Conservation (phyloP, 2,113 vertebrate species). For the Antidorcas marsupialis region DNA sequence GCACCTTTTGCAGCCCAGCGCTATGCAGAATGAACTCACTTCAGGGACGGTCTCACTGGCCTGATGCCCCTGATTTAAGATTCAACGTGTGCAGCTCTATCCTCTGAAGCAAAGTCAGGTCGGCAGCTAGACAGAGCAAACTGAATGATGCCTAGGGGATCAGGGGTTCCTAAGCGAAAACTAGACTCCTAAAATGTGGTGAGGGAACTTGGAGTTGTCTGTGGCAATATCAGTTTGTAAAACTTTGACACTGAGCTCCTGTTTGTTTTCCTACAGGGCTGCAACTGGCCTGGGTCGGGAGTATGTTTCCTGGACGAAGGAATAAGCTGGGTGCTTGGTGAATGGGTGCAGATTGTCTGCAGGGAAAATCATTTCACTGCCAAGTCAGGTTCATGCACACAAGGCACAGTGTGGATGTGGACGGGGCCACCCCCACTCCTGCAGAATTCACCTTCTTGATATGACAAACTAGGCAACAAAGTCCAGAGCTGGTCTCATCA, state of each 20-base stretch:
- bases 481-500: neutral
- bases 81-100: accelerated
- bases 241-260: accelerated
- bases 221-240: no score
- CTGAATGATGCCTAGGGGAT: accelerated
- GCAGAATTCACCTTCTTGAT: neutral
- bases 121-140: neutral
- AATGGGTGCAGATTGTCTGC: no score
- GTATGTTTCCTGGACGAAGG: neutral
- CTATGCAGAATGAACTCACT: neutral
- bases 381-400: neutral
- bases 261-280: neutral
- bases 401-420: neutral
- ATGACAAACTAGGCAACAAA: neutral
- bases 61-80: no score
- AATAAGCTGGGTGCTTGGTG: no score
- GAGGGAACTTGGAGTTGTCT: no score
- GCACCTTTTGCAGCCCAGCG: neutral
- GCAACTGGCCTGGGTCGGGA: neutral
- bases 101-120: neutral
- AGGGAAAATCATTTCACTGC: neutral
- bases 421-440: accelerated
- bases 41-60: accelerated
- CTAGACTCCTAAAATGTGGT: no score
- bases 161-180: accelerated